Percentiles rank a stretch among this genome's conserved stretches.
These are phyloP conservation scores for Penaeus vannamei DNA, from an alignment of 1,140 invertebrate species.

Conservation along the genomic window DNA sequence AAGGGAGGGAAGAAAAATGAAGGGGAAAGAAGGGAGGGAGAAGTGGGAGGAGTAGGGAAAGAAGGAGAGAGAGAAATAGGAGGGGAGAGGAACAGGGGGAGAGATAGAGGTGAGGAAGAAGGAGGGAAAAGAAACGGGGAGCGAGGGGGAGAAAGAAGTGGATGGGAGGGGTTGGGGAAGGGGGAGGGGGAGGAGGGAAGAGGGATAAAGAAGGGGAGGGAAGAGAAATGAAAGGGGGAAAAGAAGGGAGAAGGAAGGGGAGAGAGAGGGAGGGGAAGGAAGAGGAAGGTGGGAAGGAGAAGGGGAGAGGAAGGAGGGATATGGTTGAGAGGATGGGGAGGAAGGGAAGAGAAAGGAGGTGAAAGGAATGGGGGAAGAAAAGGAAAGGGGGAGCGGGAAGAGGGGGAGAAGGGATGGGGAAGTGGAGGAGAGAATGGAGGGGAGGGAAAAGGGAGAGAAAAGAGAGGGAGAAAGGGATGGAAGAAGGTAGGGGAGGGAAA, in stretches of 20 bases:
- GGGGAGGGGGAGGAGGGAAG: not conserved
- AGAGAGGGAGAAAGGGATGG: not conserved
- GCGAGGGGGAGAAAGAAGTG: not conserved
- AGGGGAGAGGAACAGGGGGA: not conserved
- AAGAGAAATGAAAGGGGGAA: not conserved
- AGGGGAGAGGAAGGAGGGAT: not conserved
- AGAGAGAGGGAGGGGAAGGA: not conserved
- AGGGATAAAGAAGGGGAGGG: not conserved
- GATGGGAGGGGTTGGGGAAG: not conserved
- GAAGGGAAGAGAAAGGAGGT: not conserved
- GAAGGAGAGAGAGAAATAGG: not conserved
- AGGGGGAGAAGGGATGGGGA: not conserved
- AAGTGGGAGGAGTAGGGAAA: not conserved
- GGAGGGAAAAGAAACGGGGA: not conserved
- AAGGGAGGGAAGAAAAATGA: not conserved
- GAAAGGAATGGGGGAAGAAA: not conserved
- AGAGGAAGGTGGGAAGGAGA: not conserved
- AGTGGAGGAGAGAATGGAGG: not conserved
- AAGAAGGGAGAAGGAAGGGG: not conserved
- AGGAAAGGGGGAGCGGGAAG: too few species aligned
- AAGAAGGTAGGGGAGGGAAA: not conserved
- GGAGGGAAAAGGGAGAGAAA: too few species aligned
- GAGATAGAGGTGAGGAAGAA: not conserved
- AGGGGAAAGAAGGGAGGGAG: not conserved
- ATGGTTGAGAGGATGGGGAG: not conserved